Conservation (phyloP, 2,113 vertebrate genomes). For the Colius striatus region DNA sequence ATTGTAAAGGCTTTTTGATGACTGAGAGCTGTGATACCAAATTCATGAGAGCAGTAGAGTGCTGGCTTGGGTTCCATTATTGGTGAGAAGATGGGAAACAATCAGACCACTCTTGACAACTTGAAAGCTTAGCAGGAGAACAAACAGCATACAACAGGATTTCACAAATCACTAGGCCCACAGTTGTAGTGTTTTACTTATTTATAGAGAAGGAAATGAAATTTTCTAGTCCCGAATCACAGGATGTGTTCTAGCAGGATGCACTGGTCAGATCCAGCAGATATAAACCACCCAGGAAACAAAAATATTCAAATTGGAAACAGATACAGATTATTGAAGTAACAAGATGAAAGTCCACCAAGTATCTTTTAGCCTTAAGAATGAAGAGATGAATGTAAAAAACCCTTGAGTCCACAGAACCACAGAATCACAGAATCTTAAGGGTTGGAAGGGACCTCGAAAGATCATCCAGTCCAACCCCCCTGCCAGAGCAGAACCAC, state of each 20-base stretch:
- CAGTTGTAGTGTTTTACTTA: constrained; percentile 3
- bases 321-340: background rate
- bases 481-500: no score
- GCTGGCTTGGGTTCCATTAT: background rate
- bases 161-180: constrained; percentile 4
- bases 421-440: no score
- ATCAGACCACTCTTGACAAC: constrained; percentile 16
- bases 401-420: background rate
- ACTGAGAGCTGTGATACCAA: background rate
- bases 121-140: constrained; percentile 32
- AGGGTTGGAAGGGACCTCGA: no score
- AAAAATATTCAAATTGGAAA: constrained; percentile 24
- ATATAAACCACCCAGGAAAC: background rate
- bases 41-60: background rate
- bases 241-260: background rate
- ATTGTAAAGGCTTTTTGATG: constrained; percentile 20
- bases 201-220: background rate
- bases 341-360: background rate
- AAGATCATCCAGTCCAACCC: no score
- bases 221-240: background rate
- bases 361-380: background rate
- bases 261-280: background rate
- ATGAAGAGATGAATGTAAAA: background rate
- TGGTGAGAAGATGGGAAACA: constrained; percentile 34
- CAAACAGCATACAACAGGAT: background rate